These are phyloP conservation scores for Chydorus sphaericus DNA, from an alignment of 2,888 invertebrate genomes.

Conservation along the genomic window DNA sequence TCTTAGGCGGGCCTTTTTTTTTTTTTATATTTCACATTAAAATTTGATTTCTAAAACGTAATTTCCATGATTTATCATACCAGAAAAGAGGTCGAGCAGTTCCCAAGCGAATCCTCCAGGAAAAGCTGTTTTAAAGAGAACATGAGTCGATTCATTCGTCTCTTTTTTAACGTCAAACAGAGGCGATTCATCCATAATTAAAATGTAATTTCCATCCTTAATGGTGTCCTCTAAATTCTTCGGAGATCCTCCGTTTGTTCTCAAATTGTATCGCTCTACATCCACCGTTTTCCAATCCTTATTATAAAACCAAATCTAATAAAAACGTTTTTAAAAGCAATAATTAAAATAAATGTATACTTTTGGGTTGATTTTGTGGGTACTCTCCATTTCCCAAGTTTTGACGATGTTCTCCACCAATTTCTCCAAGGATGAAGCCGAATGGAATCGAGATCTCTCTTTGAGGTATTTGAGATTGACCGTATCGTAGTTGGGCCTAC, in stretches of 20 bases:
- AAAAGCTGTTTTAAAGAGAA: slow-evolving; percentile 18
- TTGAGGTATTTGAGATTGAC: not conserved
- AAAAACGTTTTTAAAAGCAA: no score
- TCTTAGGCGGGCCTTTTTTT: slow-evolving; percentile 22
- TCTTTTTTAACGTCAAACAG: slow-evolving; percentile 21
- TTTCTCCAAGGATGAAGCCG: slow-evolving; percentile 24
- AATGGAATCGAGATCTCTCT: slow-evolving; percentile 20
- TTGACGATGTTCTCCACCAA: slow-evolving; percentile 27
- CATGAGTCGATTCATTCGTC: slow-evolving; percentile 21
- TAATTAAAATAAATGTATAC: not conserved
- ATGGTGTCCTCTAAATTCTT: not conserved
- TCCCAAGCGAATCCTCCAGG: slow-evolving; percentile 19
- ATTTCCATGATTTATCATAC: no score
- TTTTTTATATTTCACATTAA: not conserved
- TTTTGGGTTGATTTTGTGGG: slow-evolving; percentile 23
- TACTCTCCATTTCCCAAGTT: slow-evolving; percentile 28
- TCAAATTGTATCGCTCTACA: slow-evolving; percentile 12
- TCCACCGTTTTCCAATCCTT: slow-evolving; percentile 18
- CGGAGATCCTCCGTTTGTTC: slow-evolving; percentile 16
- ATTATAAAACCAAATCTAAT: not conserved
- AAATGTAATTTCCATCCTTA: slow-evolving; percentile 24
- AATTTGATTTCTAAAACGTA: not conserved
- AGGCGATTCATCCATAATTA: slow-evolving; percentile 22
- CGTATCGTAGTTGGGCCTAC: not conserved
- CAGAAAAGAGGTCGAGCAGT: slow-evolving; percentile 16